Evolutionary conservation across 2,113 vertebrate genomes (phyloP).

Genomic region (Odocoileus virginianus): DNA sequence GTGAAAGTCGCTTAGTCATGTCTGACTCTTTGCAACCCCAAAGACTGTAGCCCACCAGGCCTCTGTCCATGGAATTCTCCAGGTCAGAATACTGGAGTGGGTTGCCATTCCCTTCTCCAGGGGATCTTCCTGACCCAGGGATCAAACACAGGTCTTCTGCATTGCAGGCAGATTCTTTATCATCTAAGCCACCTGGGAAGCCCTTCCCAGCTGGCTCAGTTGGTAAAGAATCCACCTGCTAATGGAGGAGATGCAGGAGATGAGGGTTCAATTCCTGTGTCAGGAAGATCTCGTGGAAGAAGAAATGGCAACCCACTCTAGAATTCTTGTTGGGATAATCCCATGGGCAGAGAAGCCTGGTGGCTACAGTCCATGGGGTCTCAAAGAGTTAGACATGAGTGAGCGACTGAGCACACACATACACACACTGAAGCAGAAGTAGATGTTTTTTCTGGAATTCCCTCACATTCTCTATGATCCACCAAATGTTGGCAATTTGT

Average conservation of each 20-base stretch:
- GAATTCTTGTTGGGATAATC: neutral
- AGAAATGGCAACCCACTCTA: neutral
- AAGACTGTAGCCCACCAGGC: neutral
- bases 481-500: fast-evolving
- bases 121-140: neutral
- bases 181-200: neutral
- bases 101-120: neutral
- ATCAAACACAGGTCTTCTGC: neutral
- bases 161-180: neutral
- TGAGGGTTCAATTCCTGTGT: neutral
- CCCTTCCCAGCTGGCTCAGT: neutral
- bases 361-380: neutral
- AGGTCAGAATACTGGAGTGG: neutral
- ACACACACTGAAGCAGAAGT: neutral
- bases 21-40: neutral
- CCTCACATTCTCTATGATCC: neutral
- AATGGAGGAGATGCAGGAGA: neutral
- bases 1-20: neutral
- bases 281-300: neutral
- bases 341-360: neutral
- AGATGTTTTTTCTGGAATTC: neutral
- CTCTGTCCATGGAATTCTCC: neutral
- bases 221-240: neutral
- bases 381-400: neutral
- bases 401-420: neutral